Evolutionary conservation across 2,113 vertebrate species (phyloP).

Genomic region (Stegastes partitus): DNA sequence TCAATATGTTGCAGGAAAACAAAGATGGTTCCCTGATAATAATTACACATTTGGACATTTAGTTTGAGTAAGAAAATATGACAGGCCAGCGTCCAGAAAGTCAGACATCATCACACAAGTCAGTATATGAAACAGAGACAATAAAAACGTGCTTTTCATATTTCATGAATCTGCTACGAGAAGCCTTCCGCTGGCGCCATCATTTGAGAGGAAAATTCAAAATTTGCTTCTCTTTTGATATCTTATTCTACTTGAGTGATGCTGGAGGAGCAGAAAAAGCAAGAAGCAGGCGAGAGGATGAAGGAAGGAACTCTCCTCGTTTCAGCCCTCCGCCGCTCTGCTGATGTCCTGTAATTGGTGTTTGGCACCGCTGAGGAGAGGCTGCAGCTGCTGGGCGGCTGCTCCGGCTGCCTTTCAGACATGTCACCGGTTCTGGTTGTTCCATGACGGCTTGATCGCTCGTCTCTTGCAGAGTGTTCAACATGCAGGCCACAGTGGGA

Average conservation of each 20-base stretch:
- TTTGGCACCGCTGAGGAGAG: conserved; percentile 45
- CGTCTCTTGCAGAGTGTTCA: conserved; percentile 32
- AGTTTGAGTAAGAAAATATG: conserved; percentile 3
- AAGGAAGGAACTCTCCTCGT: conserved; percentile 25
- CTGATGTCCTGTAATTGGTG: conserved; percentile 70
- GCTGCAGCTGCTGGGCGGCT: conserved; percentile 48
- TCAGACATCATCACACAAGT: background rate
- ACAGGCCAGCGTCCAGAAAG: background rate
- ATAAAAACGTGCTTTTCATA: conserved; percentile 5
- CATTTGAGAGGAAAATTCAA: conserved; percentile 19
- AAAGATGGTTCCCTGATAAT: background rate
- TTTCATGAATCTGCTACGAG: background rate
- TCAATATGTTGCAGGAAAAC: conserved; percentile 15
- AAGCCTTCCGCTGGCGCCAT: background rate
- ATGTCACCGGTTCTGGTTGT: conserved; percentile 43
- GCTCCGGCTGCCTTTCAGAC: conserved; percentile 46
- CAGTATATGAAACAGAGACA: conserved; percentile 8
- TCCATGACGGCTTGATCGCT: conserved; percentile 52
- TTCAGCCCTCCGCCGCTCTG: conserved; percentile 21
- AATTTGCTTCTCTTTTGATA: conserved; percentile 38
- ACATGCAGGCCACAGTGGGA: conserved; percentile 12
- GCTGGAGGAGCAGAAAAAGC: conserved; percentile 1
- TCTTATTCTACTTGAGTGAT: conserved; percentile 42
- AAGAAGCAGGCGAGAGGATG: conserved; percentile 12
- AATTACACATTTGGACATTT: conserved; percentile 24